These are phyloP conservation scores for Drosophila serrata DNA, from an alignment of 1,140 invertebrate genomes.

Conservation along the genomic window DNA sequence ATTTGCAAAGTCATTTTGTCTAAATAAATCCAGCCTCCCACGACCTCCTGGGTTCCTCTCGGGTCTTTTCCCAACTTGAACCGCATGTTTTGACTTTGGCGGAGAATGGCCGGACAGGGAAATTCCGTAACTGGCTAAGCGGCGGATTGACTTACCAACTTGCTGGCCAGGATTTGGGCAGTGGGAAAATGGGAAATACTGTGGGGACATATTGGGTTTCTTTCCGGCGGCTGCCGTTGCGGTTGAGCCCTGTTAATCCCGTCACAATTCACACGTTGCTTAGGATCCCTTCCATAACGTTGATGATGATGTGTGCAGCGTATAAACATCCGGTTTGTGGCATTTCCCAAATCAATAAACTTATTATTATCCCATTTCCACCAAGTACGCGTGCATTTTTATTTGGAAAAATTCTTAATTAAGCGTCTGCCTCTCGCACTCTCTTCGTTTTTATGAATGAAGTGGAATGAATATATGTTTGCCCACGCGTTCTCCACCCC, in stretches of 20 bases:
- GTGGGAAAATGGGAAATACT: constrained; percentile 35
- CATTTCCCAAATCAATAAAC: constrained; percentile 83
- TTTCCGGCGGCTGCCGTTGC: constrained; percentile 23
- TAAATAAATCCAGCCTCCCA: constrained; percentile 83
- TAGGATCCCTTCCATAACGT: constrained; percentile 24
- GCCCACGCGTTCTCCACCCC: constrained; percentile 1
- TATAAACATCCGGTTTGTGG: constrained; percentile 79
- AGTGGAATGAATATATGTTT: constrained; percentile 17
- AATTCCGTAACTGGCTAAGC: constrained; percentile 71
- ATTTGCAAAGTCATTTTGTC: constrained; percentile 85
- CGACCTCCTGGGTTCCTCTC: constrained; percentile 4
- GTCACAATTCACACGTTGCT: constrained; percentile 74
- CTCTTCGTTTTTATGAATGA: constrained; percentile 72
- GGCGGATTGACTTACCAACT: constrained; percentile 81
- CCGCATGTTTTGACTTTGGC: constrained; percentile 82
- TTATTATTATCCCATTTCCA: constrained; percentile 68
- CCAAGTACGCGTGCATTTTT: constrained; percentile 49
- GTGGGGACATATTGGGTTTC: constrained; percentile 16
- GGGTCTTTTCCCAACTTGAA: constrained; percentile 55
- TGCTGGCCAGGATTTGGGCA: constrained; percentile 49
- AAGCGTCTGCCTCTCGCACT: constrained; percentile 50
- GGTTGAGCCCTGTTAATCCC: constrained; percentile 54
- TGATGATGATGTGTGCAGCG: constrained; percentile 32
- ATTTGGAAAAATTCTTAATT: constrained; percentile 76
- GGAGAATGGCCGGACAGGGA: constrained; percentile 20